Evolutionary conservation across 2,113 vertebrate genomes (phyloP).

Genomic region (Smithornis capensis): DNA sequence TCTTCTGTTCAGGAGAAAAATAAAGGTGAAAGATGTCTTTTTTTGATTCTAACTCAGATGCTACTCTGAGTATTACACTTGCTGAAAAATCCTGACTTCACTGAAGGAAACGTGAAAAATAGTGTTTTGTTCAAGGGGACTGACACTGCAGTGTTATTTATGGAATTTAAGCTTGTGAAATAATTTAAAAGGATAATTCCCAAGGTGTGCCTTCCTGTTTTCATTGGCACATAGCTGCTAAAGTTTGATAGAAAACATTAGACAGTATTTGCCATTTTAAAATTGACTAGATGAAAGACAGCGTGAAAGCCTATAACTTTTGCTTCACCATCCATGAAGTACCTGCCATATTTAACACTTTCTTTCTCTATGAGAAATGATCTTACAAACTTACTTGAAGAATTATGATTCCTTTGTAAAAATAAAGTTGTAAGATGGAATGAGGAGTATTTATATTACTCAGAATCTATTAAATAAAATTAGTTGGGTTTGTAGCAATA

Average conservation of each 20-base stretch:
- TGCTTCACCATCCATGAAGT: background rate
- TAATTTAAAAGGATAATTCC: background rate
- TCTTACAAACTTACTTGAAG: background rate
- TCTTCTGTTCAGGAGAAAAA: background rate
- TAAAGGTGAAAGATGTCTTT: background rate
- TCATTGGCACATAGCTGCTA: background rate
- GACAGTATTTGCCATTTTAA: background rate
- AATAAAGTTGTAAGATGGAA: background rate
- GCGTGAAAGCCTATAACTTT: background rate
- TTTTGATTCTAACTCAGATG: background rate
- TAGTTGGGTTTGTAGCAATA: background rate
- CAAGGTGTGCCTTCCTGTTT: background rate
- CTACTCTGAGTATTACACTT: background rate
- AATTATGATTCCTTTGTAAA: background rate
- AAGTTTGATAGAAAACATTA: background rate
- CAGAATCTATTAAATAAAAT: background rate
- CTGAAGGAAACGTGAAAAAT: background rate
- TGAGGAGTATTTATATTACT: background rate
- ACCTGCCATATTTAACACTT: background rate
- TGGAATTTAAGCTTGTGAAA: background rate
- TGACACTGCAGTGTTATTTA: background rate
- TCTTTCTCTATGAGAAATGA: background rate
- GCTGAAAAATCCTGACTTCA: background rate
- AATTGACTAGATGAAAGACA: background rate
- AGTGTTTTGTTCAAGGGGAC: background rate